Percentiles rank a stretch among this genome's conserved stretches.
Conservation (phyloP, 2,113 vertebrate genomes). For the Microcebus tavaratra region DNA sequence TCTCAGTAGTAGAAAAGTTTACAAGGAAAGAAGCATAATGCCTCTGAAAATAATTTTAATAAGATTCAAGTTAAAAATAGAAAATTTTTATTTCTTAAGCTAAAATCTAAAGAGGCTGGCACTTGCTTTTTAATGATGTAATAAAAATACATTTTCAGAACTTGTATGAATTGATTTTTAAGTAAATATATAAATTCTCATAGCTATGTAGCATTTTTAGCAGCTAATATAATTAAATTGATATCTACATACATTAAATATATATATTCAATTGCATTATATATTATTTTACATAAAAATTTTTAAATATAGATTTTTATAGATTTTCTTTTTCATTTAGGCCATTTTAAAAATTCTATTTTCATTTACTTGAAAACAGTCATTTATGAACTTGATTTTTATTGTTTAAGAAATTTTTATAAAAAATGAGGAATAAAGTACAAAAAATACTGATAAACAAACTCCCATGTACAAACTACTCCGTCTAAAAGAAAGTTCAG, state of each 20-base stretch:
- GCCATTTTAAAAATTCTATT: background rate
- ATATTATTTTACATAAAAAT: background rate
- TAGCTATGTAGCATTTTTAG: background rate
- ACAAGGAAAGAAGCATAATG: background rate
- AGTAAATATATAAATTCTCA: background rate
- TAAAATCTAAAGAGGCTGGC: background rate
- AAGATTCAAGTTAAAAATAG: background rate
- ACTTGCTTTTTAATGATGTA: background rate
- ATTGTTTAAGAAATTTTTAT: background rate
- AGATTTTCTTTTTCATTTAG: background rate
- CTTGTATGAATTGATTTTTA: background rate
- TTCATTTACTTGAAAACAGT: background rate
- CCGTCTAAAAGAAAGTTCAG: background rate
- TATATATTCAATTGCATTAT: background rate
- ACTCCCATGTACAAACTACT: background rate
- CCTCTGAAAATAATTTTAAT: constrained; percentile 23
- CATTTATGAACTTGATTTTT: background rate
- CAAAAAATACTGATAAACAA: background rate
- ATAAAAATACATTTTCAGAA: constrained; percentile 31
- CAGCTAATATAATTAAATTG: background rate
- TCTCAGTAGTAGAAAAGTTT: background rate
- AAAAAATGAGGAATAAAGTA: background rate
- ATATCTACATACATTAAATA: background rate
- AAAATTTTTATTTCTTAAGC: background rate
- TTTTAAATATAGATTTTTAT: background rate